A percentile compares a stretch with the other conserved stretches of the same genome.
Evolutionary conservation across 2,888 invertebrate species (phyloP).

Genomic region (Eristalis intricaria): DNA sequence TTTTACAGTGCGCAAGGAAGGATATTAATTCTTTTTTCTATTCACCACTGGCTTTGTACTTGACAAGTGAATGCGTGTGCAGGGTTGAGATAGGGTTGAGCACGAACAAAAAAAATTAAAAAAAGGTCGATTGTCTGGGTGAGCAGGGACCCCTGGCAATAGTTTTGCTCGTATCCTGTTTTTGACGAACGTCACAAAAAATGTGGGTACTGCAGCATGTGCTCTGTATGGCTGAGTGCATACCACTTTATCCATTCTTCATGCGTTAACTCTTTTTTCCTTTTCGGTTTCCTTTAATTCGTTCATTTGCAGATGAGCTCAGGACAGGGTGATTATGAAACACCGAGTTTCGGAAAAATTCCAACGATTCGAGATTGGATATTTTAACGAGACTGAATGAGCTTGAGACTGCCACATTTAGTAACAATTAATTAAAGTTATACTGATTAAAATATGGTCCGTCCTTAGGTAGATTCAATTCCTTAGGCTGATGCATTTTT

Average conservation of each 20-base stretch:
- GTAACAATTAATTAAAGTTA: too few species aligned
- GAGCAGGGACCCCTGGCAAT: constrained; percentile 72
- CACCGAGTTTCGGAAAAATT: too few species aligned
- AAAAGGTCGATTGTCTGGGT: constrained; percentile 70
- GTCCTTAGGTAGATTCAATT: too few species aligned
- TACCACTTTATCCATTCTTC: constrained; percentile 13
- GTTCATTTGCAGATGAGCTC: constrained; percentile 54
- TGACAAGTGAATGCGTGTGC: constrained; percentile 80
- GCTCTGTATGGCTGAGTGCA: constrained; percentile 74
- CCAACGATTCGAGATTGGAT: too few species aligned
- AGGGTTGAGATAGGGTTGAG: constrained; percentile 55
- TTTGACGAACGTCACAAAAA: constrained; percentile 69
- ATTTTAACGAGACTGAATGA: too few species aligned
- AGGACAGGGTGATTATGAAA: constrained; percentile 40
- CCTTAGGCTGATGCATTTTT: too few species aligned
- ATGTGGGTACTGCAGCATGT: constrained; percentile 81
- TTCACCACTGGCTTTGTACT: constrained; percentile 74
- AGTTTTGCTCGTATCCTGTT: constrained; percentile 67
- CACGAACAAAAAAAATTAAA: constrained; percentile 72
- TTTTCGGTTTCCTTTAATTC: constrained; percentile 11
- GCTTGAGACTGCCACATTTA: too few species aligned
- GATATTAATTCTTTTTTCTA: constrained; percentile 70
- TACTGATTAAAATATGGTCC: too few species aligned
- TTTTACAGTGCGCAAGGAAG: constrained; percentile 73
- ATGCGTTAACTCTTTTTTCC: constrained; percentile 45